Evolutionary conservation across 2,888 invertebrate genomes (phyloP), one percentile per base, ranked within the genome.

Genomic region (Eupithecia tripunctaria): DNA sequence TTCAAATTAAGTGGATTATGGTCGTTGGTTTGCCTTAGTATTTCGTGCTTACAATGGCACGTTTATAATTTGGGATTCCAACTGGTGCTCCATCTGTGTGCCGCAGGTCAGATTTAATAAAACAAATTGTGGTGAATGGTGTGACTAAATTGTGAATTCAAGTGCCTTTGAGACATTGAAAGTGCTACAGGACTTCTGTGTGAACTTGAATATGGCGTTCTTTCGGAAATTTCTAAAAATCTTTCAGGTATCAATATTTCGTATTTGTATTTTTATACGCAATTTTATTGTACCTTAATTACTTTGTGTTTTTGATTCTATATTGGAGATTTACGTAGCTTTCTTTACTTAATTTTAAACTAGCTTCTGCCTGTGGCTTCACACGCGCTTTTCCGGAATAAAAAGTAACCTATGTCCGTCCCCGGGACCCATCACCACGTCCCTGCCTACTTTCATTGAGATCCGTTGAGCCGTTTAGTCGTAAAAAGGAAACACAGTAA

Each of bases 131-230:
- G 73, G 85, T 82, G 89, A 90, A 91, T 91, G 89, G 25, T 91
- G 91, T 89, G 85, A 88, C 87, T 78, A 86, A 87, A 84, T 86
- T 73, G 88, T 88, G 88, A 88, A 89, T 89, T 82, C 83, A 73
- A 84, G 82, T 83, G 74, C 71, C 80, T 80, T 80, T 81, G 78
- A 80, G 75, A 79, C 78, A 79, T 82, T 82, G 80, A 79, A 78
- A 82, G 67, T 72, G 59, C 56, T 68, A 62, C 67, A 72, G 62
- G 78, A 80, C 70, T 82, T 81, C 68, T 79, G 81, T 76, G 77
- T 81, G 76, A 86, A 86, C 80, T 81, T 92, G 87, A 86, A 88
- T 79, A 83, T 84, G 73, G 82, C 81, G 70, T 81, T 89, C 68
- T 78, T 90, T 74, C 83, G 88, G 74, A 86, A 85, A 69, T 80